These are phyloP conservation scores for Sebastes variabilis DNA, from an alignment of 2,797 vertebrate species.

Conservation along the genomic window DNA sequence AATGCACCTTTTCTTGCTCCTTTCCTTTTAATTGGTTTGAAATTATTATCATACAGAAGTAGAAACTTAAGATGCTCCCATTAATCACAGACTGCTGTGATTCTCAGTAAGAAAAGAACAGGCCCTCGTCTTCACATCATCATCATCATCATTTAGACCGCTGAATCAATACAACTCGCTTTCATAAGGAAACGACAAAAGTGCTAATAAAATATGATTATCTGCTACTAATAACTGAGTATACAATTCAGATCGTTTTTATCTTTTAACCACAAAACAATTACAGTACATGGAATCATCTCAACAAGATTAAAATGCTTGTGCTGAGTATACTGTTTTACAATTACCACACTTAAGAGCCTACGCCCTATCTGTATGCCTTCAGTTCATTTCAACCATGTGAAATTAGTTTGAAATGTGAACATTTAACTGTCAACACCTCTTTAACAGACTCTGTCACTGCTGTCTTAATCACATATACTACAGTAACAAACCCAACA, in stretches of 20 bases:
- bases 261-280: slow-evolving; percentile 23
- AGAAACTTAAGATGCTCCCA: slow-evolving; percentile 3
- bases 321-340: slow-evolving; percentile 2
- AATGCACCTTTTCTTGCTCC: neutral
- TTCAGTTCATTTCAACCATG: neutral
- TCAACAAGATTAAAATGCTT: slow-evolving; percentile 11
- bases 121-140: neutral
- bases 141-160: neutral
- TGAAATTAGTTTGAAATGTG: neutral
- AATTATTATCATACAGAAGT: neutral
- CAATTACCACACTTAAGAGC: neutral
- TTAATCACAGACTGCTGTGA: neutral
- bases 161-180: slow-evolving; percentile 14
- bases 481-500: neutral
- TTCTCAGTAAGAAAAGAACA: neutral
- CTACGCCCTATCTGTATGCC: neutral
- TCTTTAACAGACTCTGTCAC: neutral
- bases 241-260: slow-evolving; percentile 7
- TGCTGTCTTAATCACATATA: neutral
- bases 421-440: neutral
- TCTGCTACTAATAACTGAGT: slow-evolving; percentile 4
- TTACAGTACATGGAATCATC: slow-evolving; percentile 23
- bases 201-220: slow-evolving; percentile 40
- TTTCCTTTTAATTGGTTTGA: neutral
- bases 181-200: slow-evolving; percentile 32